phyloP scores from a whole-genome alignment of 2,888 invertebrate species.

The Ectropis crepuscularia region DNA sequence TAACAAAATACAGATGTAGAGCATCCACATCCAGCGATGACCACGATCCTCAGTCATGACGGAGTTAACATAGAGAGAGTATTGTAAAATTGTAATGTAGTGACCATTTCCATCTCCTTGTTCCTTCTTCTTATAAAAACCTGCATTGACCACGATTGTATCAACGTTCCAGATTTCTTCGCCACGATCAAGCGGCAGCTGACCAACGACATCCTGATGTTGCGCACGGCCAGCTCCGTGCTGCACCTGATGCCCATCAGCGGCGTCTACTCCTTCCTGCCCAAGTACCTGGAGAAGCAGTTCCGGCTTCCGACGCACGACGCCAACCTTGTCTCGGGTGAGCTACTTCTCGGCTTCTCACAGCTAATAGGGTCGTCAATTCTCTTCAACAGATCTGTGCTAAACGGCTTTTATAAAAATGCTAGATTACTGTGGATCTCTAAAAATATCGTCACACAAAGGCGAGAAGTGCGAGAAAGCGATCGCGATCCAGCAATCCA shows the following conservation, averaged over 20 bases:
- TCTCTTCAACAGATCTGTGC: too few relatives aligned
- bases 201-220: conserved; percentile 96
- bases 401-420: too few relatives aligned
- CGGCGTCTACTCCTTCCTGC: conserved; percentile 96
- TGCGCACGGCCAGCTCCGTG: conserved; percentile 95
- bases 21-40: too few relatives aligned
- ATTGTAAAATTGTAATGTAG: too few relatives aligned
- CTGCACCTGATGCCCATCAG: conserved; percentile 96
- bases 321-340: conserved; percentile 96
- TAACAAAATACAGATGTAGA: too few relatives aligned
- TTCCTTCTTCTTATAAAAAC: background rate
- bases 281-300: conserved; percentile 96
- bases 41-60: too few relatives aligned
- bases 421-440: too few relatives aligned
- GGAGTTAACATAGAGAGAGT: too few relatives aligned
- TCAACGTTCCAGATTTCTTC: conserved; percentile 69
- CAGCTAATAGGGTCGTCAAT: background rate
- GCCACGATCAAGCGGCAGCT: conserved; percentile 87
- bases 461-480: too few relatives aligned
- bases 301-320: conserved; percentile 95
- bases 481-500: too few relatives aligned
- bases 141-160: background rate
- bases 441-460: too few relatives aligned
- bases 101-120: too few relatives aligned
- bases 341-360: conserved; percentile 60